phyloP scores from a whole-genome alignment of 2,888 invertebrate genomes.

The Biston stratarius region DNA sequence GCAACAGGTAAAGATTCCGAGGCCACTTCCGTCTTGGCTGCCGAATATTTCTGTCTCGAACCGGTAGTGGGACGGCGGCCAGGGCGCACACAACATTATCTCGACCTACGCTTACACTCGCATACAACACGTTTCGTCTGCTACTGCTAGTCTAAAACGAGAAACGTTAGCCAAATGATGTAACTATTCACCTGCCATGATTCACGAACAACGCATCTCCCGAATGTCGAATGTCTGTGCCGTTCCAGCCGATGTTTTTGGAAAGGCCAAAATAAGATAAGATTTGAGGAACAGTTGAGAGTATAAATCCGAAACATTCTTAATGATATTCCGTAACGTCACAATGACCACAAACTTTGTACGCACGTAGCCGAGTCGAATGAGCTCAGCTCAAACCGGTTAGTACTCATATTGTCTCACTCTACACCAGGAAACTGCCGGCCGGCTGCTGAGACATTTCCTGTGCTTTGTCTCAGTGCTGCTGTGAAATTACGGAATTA shows the following conservation, averaged over 20 bases:
- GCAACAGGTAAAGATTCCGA: constrained; percentile 87
- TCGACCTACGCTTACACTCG: constrained; percentile 60
- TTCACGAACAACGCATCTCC: constrained; percentile 36
- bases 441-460: constrained; percentile 77
- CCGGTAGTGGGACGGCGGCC: constrained; percentile 85
- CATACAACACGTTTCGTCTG: constrained; percentile 53
- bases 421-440: constrained; percentile 81
- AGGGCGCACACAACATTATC: constrained; percentile 74
- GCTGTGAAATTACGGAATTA: constrained; percentile 58
- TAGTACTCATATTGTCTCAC: constrained; percentile 81
- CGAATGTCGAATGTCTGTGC: constrained; percentile 28
- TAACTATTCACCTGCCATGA: constrained; percentile 44
- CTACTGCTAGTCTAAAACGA: constrained; percentile 49
- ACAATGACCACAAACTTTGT: constrained; percentile 58
- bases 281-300: constrained; percentile 8
- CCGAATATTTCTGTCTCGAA: constrained; percentile 87
- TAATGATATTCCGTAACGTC: constrained; percentile 46
- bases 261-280: constrained; percentile 9
- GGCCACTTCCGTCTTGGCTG: constrained; percentile 87
- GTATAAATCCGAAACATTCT: constrained; percentile 3
- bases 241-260: constrained; percentile 18
- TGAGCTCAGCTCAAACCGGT: constrained; percentile 80
- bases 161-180: constrained; percentile 48
- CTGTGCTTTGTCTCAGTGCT: constrained; percentile 78
- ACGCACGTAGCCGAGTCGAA: constrained; percentile 63